These are phyloP conservation scores for Caenorhabditis tropicalis DNA, from an alignment of 1,140 invertebrate species.

Conservation along the genomic window DNA sequence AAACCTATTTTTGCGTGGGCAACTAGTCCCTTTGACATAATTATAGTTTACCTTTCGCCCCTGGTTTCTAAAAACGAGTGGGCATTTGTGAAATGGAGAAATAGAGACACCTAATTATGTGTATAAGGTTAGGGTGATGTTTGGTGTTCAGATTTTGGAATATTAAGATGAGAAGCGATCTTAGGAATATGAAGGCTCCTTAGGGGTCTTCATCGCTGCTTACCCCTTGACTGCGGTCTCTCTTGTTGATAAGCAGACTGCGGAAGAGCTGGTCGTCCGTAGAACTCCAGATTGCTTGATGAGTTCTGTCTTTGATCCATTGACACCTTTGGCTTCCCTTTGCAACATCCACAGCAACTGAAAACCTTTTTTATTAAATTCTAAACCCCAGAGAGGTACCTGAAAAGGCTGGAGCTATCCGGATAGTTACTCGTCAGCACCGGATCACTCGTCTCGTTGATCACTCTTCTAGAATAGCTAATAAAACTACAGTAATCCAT, in stretches of 20 bases:
- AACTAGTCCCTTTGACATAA: too few species aligned
- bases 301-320: constrained; percentile 1
- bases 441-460: background rate
- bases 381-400: background rate
- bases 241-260: background rate
- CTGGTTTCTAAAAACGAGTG: too few species aligned
- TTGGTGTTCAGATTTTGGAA: too few species aligned
- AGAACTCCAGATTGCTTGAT: constrained; percentile 13
- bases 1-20: too few species aligned
- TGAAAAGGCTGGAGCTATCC: background rate
- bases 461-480: background rate
- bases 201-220: too few species aligned
- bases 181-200: too few species aligned
- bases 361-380: background rate
- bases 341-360: background rate
- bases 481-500: too few species aligned
- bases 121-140: too few species aligned
- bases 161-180: too few species aligned
- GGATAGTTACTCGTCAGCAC: background rate
- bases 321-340: background rate
- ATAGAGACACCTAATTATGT: too few species aligned
- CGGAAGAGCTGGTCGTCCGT: background rate
- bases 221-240: background rate
- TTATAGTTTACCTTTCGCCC: too few species aligned
- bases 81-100: too few species aligned